Base-by-base conservation (phyloP, 2,113 vertebrate species). In the Takifugu bimaculatus region DNA sequence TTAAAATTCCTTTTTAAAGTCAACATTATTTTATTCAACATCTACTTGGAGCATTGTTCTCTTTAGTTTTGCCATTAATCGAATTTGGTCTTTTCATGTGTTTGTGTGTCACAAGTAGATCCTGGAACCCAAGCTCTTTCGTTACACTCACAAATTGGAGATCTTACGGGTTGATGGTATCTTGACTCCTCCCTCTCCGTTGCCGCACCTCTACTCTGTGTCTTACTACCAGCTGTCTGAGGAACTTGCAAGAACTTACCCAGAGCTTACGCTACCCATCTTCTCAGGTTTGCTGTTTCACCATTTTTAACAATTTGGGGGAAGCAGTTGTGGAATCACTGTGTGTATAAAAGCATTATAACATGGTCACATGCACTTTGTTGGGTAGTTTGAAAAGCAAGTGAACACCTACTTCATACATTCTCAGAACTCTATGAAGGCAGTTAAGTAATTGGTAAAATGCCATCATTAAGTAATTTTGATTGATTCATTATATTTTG, bases 111-210 rank as follows among this genome's bases (percentile, higher is more conserved):
- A 49, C 77, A 0, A 13, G 35, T 55, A 99, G 97, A 97, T 99
- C 77, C 85, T 98, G 89, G 97, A 99, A 86, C 94, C 96, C 50
- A 99, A 99, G 91, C 93, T 99, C 87, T 99, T 99, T 87, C 95
- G 96, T 82, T 99, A 99, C 0, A 95, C 97, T 76, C 96, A 98
- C 87, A 99, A 97, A 82, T 62, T 99, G 90, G 97, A 99, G 86
- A 94, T 97, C 86, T 95, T 94, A 86, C 90, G 94, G 75, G 88
- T 88, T 0, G 97, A 99, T 48, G 95, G 96, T 0, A 90, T 96
- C 58, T 84, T 98, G 86, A 92, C 93, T 57, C 94, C 93, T 70
- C 94, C 94, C 58, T 96, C 94, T 2, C 93, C 94, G 11, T 88
- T 98, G 72, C 96, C 97, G 1, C 96, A 98, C 69, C 91, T 98